Percentiles rank a stretch among this genome's conserved stretches.
These are phyloP conservation scores for Poecilia picta DNA, from an alignment of 2,797 vertebrate species.

Conservation along the genomic window DNA sequence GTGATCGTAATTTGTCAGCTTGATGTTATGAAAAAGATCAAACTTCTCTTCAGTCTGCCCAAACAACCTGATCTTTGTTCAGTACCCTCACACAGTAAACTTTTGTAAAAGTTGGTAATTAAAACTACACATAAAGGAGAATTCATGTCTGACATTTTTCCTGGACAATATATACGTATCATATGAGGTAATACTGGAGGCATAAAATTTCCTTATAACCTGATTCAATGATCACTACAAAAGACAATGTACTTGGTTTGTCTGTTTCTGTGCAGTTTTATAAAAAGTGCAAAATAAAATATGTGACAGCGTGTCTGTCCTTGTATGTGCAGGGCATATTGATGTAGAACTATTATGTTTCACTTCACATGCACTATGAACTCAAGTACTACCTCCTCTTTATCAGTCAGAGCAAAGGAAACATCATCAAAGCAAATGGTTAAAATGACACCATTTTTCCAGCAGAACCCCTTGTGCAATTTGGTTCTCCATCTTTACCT, in stretches of 20 bases:
- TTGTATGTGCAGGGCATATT: neutral
- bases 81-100: neutral
- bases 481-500: conserved; percentile 48
- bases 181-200: neutral
- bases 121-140: neutral
- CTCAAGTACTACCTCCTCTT: conserved; percentile 24
- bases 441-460: conserved; percentile 63
- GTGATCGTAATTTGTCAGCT: neutral
- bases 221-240: neutral
- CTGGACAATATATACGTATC: neutral
- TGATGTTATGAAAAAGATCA: neutral
- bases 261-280: neutral
- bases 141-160: neutral
- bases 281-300: neutral
- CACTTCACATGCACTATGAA: conserved; percentile 34
- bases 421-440: conserved; percentile 35
- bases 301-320: conserved; percentile 1
- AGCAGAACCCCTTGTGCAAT: conserved; percentile 41
- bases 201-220: neutral
- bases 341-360: conserved; percentile 37
- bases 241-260: neutral
- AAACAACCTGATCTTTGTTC: neutral
- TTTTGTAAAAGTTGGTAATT: neutral
- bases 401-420: conserved; percentile 15
- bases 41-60: neutral